Conservation (phyloP, 2,888 invertebrate genomes). For the Mimas tiliae region DNA sequence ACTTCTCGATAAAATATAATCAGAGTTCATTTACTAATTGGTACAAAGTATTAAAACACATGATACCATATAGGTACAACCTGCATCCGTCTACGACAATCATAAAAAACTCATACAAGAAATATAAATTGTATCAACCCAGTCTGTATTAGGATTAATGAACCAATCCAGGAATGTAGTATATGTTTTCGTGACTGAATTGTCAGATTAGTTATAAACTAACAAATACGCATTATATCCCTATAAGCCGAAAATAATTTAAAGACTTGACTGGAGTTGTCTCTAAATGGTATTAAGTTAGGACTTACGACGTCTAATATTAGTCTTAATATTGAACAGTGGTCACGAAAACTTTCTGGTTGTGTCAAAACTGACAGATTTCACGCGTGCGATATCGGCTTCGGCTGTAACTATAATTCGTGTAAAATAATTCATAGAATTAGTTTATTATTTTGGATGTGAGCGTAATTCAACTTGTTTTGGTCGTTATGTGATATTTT, state of each 20-base stretch:
- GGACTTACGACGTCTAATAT: slow-evolving; percentile 47
- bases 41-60: slow-evolving; percentile 12
- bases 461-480: background rate
- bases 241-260: slow-evolving; percentile 68
- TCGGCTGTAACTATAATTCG: slow-evolving; percentile 15
- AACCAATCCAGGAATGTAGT: slow-evolving; percentile 21
- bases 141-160: slow-evolving; percentile 16
- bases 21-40: slow-evolving; percentile 13
- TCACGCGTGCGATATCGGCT: slow-evolving; percentile 35
- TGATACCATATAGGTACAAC: slow-evolving; percentile 11
- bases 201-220: slow-evolving; percentile 16
- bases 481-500: background rate
- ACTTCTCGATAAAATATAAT: background rate
- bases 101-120: slow-evolving; percentile 12
- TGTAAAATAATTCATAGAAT: slow-evolving; percentile 26
- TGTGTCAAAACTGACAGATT: slow-evolving; percentile 51
- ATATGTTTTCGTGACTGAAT: slow-evolving; percentile 16
- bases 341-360: slow-evolving; percentile 52
- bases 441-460: slow-evolving; percentile 18
- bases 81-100: slow-evolving; percentile 3
- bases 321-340: slow-evolving; percentile 42
- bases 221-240: slow-evolving; percentile 48
- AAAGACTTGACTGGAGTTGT: slow-evolving; percentile 36
- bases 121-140: slow-evolving; percentile 9
- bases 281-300: slow-evolving; percentile 41